Evolutionary conservation across 2,113 vertebrate genomes (phyloP).

Genomic region (Hippoglossus stenolepis): DNA sequence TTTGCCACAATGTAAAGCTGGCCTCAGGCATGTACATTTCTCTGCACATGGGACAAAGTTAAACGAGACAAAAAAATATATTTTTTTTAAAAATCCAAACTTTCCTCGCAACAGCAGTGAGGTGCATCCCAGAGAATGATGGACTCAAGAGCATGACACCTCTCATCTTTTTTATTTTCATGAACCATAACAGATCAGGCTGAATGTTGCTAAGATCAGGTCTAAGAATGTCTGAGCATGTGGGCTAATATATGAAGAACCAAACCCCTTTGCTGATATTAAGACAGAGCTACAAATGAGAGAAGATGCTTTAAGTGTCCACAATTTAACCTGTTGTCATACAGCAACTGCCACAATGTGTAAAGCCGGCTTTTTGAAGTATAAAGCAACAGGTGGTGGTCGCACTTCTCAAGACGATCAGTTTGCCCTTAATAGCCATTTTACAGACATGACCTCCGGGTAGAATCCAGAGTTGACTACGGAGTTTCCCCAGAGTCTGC

Average conservation of each 20-base stretch:
- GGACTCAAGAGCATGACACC: neutral
- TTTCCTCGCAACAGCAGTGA: conserved; percentile 6
- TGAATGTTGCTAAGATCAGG: neutral
- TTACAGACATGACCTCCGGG: neutral
- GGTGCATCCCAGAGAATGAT: neutral
- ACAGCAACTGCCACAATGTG: conserved; percentile 21
- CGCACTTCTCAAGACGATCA: conserved; percentile 8
- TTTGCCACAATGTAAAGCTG: conserved; percentile 1
- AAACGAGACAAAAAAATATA: neutral
- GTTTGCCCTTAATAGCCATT: neutral
- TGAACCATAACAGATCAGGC: neutral
- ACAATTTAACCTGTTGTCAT: conserved; percentile 14
- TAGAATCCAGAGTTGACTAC: no score
- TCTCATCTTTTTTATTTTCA: neutral
- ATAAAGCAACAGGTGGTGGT: conserved; percentile 50
- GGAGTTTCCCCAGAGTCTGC: no score
- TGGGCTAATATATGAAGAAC: conserved; percentile 4
- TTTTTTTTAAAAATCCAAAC: conserved; percentile 12
- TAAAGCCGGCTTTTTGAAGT: conserved; percentile 34
- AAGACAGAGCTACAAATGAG: neutral
- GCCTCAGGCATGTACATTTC: neutral
- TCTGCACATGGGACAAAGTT: neutral
- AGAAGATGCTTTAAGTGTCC: neutral
- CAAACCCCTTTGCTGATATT: neutral
- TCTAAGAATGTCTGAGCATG: neutral